Base-by-base conservation (phyloP, 2,113 vertebrate species). In the Holacanthus passer region DNA sequence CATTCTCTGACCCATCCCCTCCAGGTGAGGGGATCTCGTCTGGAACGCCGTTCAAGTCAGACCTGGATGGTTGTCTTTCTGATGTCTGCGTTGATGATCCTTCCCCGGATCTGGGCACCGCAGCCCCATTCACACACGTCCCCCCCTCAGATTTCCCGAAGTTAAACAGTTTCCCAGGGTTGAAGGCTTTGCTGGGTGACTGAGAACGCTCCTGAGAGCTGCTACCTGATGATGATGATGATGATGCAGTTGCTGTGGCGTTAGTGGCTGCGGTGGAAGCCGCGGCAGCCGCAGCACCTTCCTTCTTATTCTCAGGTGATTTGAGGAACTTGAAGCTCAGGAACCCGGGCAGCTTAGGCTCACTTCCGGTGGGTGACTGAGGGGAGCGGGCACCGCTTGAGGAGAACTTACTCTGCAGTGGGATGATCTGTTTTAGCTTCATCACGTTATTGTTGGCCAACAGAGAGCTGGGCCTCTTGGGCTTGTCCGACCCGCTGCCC, bases 401-500 rank as follows among this genome's bases (percentile, higher is more conserved):
- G 82, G 97, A 95, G 88, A 98, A 98, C 88, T 97, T 97, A 77
- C 96, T 96, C 94, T 99, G 98, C 84, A 99, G 87, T 0, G 98
- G 98, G 90, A 99, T 98, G 92, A 99, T 99, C 94, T 99, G 98
- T 88, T 98, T 98, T 58, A 99, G 94, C 93, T 98, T 97, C 96
- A 99, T 95, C 88, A 99, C 98, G 1, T 99, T 98, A 87, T 98
- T 99, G 92, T 97, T 97, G n/a, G 97, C 97, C 91, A 99, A 81
- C 62, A 99, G 96, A 5, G 97, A 98, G 82, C 97, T 98, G 31
- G 98, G 98, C 32, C 97, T 94, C 86, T 97, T 97, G 93, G 97
- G 97, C n/a, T 98, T 97, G 81, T 99, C 98, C 0, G 93, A 87
- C 1, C 94, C 76, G 0, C 95, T 86, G 13, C 87, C 58, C 2